Base-by-base conservation (phyloP, 2,797 vertebrate species). In the Brotogeris chrysoptera region DNA sequence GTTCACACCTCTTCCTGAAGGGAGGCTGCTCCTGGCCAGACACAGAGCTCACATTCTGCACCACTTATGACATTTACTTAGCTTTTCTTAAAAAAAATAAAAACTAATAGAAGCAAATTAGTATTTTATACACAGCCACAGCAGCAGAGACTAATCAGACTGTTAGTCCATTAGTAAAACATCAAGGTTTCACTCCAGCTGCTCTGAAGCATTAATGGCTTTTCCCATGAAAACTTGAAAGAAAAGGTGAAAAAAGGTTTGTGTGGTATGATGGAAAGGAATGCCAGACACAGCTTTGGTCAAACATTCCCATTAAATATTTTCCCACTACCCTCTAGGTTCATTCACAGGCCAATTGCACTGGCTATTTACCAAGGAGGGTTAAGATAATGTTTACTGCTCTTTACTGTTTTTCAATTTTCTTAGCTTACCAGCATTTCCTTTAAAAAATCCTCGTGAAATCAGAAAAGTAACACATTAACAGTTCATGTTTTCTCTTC, bases 291-390 rank as follows among this genome's bases (percentile, higher is more conserved):
- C 49, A 81, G 91, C 82, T 96, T 94, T 95, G 86, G 93, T 97
- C 94, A 97, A 97, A 96, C 95, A 96, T 90, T 94, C 90, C 66
- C 85, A 90, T 92, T 91, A 93, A 96, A 95, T 94, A 91, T 97
- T 90, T 93, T 89, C 90, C 94, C 93, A 95, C 96, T 97, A 97
- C 55, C 84, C 66, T 39, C 52, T 59, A 96, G 72, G 96, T 96
- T 98, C 97, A 97, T 73, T 90, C 80, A 86, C 82, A 97, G 96
- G 96, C 95, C 96, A 98, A 36, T 88, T 94, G 66, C 70, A 94
- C 68, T 96, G 90, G 85, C 88, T 94, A 39, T 97, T 96, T 96
- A 97, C 87, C 85, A 95, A 94, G 57, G 14, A 80, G 65, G 46
- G 90, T 94, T 79, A 93, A 97, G 94, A 95, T 80, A 80, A 95